Evolutionary conservation across 1,140 invertebrate species (phyloP).

Genomic region (Drosophila cardini): DNA sequence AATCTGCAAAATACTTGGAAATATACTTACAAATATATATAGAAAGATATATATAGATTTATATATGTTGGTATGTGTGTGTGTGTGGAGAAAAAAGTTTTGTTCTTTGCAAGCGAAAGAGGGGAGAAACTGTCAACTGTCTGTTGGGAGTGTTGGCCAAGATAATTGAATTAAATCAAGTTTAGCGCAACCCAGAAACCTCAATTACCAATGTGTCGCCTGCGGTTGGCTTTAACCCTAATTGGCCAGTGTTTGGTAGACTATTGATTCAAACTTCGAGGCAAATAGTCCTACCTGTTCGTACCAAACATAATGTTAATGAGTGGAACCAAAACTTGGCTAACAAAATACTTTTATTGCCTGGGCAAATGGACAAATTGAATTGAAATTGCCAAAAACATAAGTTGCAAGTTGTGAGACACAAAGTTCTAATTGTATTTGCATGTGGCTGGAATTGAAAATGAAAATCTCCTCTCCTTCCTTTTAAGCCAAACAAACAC

Average conservation of each 20-base stretch:
- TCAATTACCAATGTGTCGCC: constrained; percentile 69
- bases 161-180: constrained; percentile 68
- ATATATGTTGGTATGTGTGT: no score
- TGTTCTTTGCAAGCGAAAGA: constrained; percentile 7
- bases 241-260: constrained; percentile 53
- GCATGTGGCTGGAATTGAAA: constrained; percentile 43
- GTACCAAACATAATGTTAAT: constrained; percentile 25
- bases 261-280: neutral
- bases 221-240: constrained; percentile 68
- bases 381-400: constrained; percentile 59
- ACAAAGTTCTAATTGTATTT: constrained; percentile 60
- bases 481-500: constrained; percentile 25
- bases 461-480: constrained; percentile 8
- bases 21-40: neutral
- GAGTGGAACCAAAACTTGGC: constrained; percentile 1
- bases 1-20: constrained; percentile 6
- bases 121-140: neutral
- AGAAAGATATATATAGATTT: no score
- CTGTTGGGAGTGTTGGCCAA: constrained; percentile 48
- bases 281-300: neutral
- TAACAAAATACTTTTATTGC: constrained; percentile 6
- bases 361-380: constrained; percentile 30
- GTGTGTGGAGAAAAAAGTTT: neutral
- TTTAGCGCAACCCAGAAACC: constrained; percentile 67
- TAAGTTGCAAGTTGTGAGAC: constrained; percentile 21